Evolutionary conservation across 2,113 vertebrate genomes (phyloP), one percentile per base, ranked within the genome.

Genomic region (Antigone vipio): DNA sequence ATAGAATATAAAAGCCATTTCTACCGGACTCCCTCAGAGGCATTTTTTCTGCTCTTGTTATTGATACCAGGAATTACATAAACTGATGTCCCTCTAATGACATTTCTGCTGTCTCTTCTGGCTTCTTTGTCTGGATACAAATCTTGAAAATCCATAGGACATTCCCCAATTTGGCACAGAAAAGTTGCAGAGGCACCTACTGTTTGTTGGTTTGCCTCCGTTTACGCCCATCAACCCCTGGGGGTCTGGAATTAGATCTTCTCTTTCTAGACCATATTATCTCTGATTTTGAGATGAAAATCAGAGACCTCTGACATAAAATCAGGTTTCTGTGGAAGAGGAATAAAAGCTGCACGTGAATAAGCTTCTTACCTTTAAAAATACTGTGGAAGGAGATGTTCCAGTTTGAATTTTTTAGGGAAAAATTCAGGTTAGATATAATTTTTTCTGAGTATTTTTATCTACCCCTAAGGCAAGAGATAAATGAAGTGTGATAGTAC

Each of bases 381-480:
- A 55, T 85, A 66, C 63, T 47, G 44, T 7, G 4, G 73, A 75
- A 69, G 19, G 35, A 81, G 77, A 91, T 71, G 80, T 89, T 74
- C 84, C 47, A 42, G n/a, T 69, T 50, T 89, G 74, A 95, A 85
- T 88, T 89, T 96, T 96, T 97, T 83, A 89, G 42, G 35, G 62
- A 66, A 95, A 95, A 95, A 92, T 53, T 97, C 95, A 93, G 87
- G 86, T 96, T 96, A 79, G 81, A 83, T 94, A 76, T 96, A 95
- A 95, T 96, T 97, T 97, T 97, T 95, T 91, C 96, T 58, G 77
- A 95, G 94, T 95, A 95, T 96, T 96, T 97, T 97, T 95, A 93
- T 95, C 95, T 94, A 89, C 91, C 94, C 92, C 95, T 97, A 96
- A 97, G 97, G 97, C 97, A 88, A 92, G 93, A 97, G 97, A 97